Evolutionary conservation across 2,888 invertebrate species (phyloP), one percentile per base, ranked within the genome.

Genomic region (Hyppa rectilinea): DNA sequence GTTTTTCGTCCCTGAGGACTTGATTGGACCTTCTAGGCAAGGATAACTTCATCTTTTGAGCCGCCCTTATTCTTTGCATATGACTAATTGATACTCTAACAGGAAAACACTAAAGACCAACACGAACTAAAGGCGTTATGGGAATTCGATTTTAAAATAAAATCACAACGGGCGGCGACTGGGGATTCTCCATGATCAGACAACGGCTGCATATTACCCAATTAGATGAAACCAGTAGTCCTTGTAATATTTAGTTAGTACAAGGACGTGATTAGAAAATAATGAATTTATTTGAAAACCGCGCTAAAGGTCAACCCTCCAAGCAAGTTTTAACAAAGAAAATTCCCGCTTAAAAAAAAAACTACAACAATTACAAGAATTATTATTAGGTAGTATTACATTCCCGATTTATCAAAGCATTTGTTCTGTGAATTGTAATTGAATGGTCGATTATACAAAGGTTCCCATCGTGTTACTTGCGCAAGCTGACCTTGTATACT

Each of bases 381-480:
- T 61, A 50, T 67, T 55, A 74, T 80, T 45, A 74, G 29, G 31
- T 31, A 66, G 36, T 36, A 65, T 70, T 29, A 62, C 71, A 74
- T 82, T 62, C 71, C 69, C 31, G 56, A 58, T 63, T 66, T 65
- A 66, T 71, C 63, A 75, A 73, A 65, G 68, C 60, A 63, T 71
- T 76, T 78, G 34, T 76, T 81, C 74, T 77, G 71, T 73, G 72
- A 72, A 78, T 75, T 59, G 62, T 62, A 72, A 66, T 79, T 86
- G 80, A 84, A 87, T 83, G 81, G 72, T 70, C 77, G 69, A 81
- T 79, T 82, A 76, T 72, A 78, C 60, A 76, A 78, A 79, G 71
- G 82, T 90, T 91, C 91, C 88, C 89, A 90, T 87, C 80, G 78
- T 49, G 75, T 52, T 26, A 38, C 58, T 90, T 90, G 87, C 85